Base-by-base conservation (phyloP, 2,797 vertebrate genomes). In the Phoebastria nigripes region DNA sequence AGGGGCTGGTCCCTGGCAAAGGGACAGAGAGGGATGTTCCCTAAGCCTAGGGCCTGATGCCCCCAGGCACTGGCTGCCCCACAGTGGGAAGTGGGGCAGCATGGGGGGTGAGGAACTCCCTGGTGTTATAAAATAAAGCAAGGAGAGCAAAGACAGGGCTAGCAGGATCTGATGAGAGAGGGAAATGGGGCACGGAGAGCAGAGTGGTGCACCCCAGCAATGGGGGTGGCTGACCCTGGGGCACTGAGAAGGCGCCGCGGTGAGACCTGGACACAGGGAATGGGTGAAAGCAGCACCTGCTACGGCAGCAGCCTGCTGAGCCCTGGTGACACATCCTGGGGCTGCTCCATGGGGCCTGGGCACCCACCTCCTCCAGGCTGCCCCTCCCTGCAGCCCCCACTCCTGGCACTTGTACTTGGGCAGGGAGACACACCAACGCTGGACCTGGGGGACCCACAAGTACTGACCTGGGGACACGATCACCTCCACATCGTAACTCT, bases 401-500 rank as follows among this genome's bases (percentile, higher is more conserved):
- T 47, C 15, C 58, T 5, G 33, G 22, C 15, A 52, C 8, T 5
- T 8, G 15, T 44, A 44, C 44, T 44, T 44, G 8, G 17, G 44
- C 6, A 44, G 5, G 2, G 8, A 6, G 1, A 62, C 39, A 56
- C 29, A 37, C 6, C 19, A 24, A 11, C 0, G 3, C 16, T 6
- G 13, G 12, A 83, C 15, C 5, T 3, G 21, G 5, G 54, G 1
- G 8, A 52, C 46, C 4, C 3, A 8, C 33, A 29, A 13, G 22
- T 9, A 87, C 92, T 49, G 84, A 94, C 92, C 94, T 88, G 31
- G 0, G 12, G 0, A 3, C 51, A 90, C 17, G 11, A 78, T 15
- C 70, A 93, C 37, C 9, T 3, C 0, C 37, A 96, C 78, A 0
- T 0, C 0, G 1, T 7, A 19, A 1, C 3, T 24, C 0, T 2